phyloP scores from a whole-genome alignment of 2,797 vertebrate genomes.

The Protonibea diacanthus region DNA sequence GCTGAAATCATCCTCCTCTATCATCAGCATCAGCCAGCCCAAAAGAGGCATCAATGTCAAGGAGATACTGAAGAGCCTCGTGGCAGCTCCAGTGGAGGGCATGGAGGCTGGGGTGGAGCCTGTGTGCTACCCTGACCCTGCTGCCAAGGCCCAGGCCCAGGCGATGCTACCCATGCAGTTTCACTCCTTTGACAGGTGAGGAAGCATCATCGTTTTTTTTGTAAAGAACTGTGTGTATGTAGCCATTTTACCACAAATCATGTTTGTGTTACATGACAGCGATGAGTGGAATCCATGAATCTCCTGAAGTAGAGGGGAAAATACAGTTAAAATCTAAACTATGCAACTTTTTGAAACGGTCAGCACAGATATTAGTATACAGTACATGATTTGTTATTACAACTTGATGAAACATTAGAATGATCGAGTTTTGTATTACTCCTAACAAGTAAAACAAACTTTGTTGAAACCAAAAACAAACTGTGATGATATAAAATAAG shows the following conservation, averaged over 20 bases:
- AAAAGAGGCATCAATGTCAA: conserved; percentile 96
- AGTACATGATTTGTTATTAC: neutral
- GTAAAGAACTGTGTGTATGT: neutral
- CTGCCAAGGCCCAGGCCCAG: conserved; percentile 90
- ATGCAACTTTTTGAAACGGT: neutral
- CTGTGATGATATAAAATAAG: neutral
- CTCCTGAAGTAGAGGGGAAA: neutral
- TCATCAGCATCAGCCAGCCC: conserved; percentile 90
- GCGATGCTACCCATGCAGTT: conserved; percentile 94
- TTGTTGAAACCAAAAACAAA: neutral
- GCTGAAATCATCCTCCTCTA: conserved; percentile 87
- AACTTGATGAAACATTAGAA: neutral
- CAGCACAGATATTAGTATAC: neutral
- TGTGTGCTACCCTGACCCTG: conserved; percentile 89
- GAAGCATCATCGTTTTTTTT: conserved; percentile 22
- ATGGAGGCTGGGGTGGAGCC: conserved; percentile 91
- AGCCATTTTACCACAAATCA: neutral
- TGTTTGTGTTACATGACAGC: neutral
- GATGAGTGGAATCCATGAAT: neutral
- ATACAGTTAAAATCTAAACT: neutral
- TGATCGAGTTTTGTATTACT: neutral
- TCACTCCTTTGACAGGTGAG: conserved; percentile 97
- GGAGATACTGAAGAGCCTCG: conserved; percentile 96
- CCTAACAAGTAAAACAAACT: neutral
- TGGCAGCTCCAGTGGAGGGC: conserved; percentile 92